A percentile compares a stretch with the other conserved stretches of the same genome.
Evolutionary conservation across 2,888 invertebrate species (phyloP).

Genomic region (Acanthopleura granulata): DNA sequence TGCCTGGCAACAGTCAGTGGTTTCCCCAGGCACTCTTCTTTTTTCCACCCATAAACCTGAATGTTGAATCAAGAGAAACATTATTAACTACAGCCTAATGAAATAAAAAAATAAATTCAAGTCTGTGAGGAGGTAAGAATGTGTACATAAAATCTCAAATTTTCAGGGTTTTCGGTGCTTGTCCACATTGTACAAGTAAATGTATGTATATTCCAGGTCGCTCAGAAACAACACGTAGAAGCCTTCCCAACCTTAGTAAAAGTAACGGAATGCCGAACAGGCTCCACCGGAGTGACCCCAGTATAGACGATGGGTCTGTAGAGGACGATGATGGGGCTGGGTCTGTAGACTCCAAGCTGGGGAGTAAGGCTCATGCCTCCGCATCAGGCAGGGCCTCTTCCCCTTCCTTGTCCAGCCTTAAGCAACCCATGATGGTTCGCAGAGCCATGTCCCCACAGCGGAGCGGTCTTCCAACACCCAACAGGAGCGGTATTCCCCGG

Average conservation of each 20-base stretch:
- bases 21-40: background rate
- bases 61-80: too few species aligned
- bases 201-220: slow-evolving; percentile 27
- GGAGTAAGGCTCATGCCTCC: slow-evolving; percentile 39
- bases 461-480: slow-evolving; percentile 40
- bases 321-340: slow-evolving; percentile 46
- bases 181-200: slow-evolving; percentile 36
- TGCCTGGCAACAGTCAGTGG: too few species aligned
- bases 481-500: slow-evolving; percentile 34
- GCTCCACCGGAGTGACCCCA: slow-evolving; percentile 57
- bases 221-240: slow-evolving; percentile 36
- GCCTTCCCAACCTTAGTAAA: slow-evolving; percentile 51
- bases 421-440: slow-evolving; percentile 24
- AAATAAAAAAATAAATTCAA: too few species aligned
- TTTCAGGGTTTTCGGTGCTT: background rate
- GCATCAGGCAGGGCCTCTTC: slow-evolving; percentile 20
- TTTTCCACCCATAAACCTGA: too few species aligned
- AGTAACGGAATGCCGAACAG: slow-evolving; percentile 26
- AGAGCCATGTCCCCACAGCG: slow-evolving; percentile 53
- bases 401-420: background rate
- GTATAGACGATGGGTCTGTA: slow-evolving; percentile 48
- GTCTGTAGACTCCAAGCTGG: slow-evolving; percentile 33
- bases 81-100: too few species aligned
- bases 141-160: background rate
- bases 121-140: too few species aligned